A percentile compares a stretch with the other conserved stretches of the same genome.
Evolutionary conservation across 2,888 invertebrate genomes (phyloP).

Genomic region (Pomacea canaliculata): DNA sequence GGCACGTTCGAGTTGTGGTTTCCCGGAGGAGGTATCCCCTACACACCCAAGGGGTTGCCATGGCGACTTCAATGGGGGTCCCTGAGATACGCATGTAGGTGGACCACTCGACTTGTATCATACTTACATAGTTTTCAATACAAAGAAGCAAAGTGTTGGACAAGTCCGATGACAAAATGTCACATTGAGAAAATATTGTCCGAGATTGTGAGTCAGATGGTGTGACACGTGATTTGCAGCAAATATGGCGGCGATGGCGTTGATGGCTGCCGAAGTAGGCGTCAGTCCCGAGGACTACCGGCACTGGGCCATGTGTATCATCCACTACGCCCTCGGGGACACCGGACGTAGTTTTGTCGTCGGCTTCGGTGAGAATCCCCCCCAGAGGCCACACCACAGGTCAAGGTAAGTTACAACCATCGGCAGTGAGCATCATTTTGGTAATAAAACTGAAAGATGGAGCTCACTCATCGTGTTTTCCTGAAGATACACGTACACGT

Average conservation of each 20-base stretch:
- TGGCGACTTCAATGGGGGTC: constrained; percentile 60
- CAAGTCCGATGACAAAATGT: no score
- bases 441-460: no score
- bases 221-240: background rate
- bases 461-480: no score
- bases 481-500: no score
- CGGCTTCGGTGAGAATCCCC: constrained; percentile 44
- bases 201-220: no score
- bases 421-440: no score
- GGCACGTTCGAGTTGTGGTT: constrained; percentile 52
- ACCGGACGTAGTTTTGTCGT: constrained; percentile 51
- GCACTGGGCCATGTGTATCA: constrained; percentile 55
- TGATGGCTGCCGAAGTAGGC: constrained; percentile 56
- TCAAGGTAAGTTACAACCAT: constrained; percentile 31
- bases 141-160: no score
- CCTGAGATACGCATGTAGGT: constrained; percentile 51
- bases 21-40: constrained; percentile 55
- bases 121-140: no score
- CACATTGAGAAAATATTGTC: no score
- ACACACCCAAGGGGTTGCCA: constrained; percentile 60
- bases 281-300: constrained; percentile 43
- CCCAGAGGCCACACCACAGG: constrained; percentile 45
- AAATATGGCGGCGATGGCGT: constrained; percentile 10
- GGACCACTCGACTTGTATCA: no score
- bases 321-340: constrained; percentile 62